phyloP scores from a whole-genome alignment of 2,888 invertebrate species.

The Heliconius ismenius region DNA sequence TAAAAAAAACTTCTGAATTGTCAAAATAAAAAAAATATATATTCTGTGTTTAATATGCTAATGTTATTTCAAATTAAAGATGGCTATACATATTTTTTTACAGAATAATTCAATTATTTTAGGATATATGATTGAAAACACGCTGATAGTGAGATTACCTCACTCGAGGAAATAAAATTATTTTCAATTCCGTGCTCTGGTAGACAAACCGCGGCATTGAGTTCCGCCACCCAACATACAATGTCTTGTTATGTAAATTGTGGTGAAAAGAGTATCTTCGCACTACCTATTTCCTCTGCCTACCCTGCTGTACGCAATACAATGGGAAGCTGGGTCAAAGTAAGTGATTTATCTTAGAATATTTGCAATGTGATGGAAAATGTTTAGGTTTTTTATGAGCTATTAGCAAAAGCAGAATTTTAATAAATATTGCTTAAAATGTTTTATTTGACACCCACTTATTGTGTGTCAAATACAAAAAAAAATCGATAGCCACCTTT shows the following conservation, averaged over 20 bases:
- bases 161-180: neutral
- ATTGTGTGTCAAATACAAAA: neutral
- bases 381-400: too few species aligned
- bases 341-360: neutral
- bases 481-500: neutral
- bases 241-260: neutral
- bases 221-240: neutral
- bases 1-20: neutral
- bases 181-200: neutral
- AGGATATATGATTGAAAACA: neutral
- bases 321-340: neutral
- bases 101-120: neutral
- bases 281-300: neutral
- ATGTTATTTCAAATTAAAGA: neutral
- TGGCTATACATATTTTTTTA: neutral
- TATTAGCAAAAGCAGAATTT: too few species aligned
- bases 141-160: neutral
- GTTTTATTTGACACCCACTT: too few species aligned
- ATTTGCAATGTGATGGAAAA: too few species aligned
- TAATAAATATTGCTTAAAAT: neutral
- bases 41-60: neutral
- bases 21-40: neutral
- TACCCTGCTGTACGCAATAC: neutral
- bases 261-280: neutral
- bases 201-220: neutral